Evolutionary conservation across 2,797 vertebrate species (phyloP).

Genomic region (Macropus fuliginosus): DNA sequence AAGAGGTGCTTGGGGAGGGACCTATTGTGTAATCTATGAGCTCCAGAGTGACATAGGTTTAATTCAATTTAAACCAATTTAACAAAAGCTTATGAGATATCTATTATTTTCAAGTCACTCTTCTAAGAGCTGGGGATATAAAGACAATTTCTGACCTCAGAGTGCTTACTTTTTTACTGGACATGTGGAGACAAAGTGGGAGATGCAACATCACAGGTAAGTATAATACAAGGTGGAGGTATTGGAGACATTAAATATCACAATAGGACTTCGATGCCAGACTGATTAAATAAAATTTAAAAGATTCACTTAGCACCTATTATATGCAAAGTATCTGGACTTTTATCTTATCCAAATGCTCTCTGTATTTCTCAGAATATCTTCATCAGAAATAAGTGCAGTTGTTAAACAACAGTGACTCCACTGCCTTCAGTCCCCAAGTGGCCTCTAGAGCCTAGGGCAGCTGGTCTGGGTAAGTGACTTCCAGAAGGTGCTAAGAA

Average conservation of each 20-base stretch:
- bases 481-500: constrained; percentile 5
- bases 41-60: not conserved
- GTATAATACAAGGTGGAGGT: not conserved
- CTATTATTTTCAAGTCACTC: not conserved
- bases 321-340: not conserved
- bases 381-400: not conserved
- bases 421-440: not conserved
- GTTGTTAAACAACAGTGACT: not conserved
- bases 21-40: no score
- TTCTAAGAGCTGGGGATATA: not conserved
- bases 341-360: not conserved
- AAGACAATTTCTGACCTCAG: not conserved
- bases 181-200: not conserved
- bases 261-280: not conserved
- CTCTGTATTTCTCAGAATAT: not conserved
- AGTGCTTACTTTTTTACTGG: not conserved
- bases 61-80: not conserved
- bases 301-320: not conserved
- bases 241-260: not conserved
- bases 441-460: no score
- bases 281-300: not conserved
- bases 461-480: not conserved
- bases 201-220: not conserved
- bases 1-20: no score
- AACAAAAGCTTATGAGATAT: not conserved